Evolutionary conservation across 2,888 invertebrate species (phyloP).

Genomic region (Hirudinaria manillensis): DNA sequence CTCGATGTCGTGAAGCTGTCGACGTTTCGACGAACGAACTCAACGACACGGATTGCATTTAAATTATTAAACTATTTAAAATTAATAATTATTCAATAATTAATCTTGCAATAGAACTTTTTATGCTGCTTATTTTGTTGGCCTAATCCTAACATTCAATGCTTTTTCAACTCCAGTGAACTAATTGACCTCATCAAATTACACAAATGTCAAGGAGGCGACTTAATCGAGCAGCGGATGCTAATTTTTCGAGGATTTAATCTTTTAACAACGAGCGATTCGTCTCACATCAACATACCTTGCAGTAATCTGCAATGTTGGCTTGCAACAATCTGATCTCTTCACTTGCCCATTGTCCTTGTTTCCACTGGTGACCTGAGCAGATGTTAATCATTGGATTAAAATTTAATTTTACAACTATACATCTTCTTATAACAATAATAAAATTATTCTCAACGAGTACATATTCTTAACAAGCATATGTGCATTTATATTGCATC

Average conservation of each 20-base stretch:
- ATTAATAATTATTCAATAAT: too few species aligned
- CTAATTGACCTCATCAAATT: too few species aligned
- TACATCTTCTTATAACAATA: neutral
- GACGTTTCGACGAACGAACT: neutral
- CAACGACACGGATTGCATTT: neutral
- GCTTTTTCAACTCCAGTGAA: too few species aligned
- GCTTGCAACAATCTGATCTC: constrained; percentile 53
- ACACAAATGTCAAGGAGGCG: too few species aligned
- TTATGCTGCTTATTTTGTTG: too few species aligned
- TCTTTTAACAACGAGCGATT: too few species aligned
- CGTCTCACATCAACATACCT: constrained; percentile 41
- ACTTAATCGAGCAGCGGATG: too few species aligned
- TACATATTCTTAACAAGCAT: neutral
- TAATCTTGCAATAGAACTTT: too few species aligned
- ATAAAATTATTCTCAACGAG: neutral
- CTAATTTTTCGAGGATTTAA: too few species aligned
- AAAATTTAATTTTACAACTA: neutral
- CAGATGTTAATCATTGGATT: neutral
- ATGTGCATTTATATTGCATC: neutral
- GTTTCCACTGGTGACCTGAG: constrained; percentile 54
- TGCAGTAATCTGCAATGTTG: constrained; percentile 55
- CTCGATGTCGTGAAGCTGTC: constrained; percentile 49
- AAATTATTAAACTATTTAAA: neutral
- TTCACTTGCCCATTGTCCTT: constrained; percentile 57
- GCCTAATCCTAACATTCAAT: too few species aligned